A percentile compares a stretch with the other conserved stretches of the same genome.
These are phyloP conservation scores for Standfussiana lucernea DNA, from an alignment of 2,888 invertebrate genomes.

Conservation along the genomic window DNA sequence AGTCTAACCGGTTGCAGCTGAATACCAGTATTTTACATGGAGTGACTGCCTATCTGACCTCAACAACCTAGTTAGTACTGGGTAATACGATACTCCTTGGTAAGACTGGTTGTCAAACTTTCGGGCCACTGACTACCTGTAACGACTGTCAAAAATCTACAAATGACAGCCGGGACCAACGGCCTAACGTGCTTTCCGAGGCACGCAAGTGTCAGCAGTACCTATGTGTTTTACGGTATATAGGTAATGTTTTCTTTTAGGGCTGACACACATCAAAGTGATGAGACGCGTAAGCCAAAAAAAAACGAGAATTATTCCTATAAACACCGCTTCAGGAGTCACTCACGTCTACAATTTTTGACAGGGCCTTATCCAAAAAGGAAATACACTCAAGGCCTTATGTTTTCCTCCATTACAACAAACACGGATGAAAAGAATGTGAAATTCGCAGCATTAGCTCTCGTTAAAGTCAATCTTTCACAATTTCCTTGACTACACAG, in stretches of 20 bases:
- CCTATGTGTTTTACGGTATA: neutral
- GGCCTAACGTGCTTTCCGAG: too few relatives aligned
- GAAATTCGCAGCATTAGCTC: constrained; percentile 41
- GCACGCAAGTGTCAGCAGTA: too few relatives aligned
- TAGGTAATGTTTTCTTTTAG: neutral
- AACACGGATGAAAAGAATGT: constrained; percentile 40
- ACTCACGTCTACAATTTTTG: constrained; percentile 1
- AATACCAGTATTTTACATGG: too few relatives aligned
- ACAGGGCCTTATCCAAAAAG: neutral
- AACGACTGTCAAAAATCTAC: too few relatives aligned
- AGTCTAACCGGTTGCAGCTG: too few relatives aligned
- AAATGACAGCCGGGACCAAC: too few relatives aligned
- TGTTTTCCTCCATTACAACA: constrained; percentile 13
- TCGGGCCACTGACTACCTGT: too few relatives aligned
- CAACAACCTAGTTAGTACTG: too few relatives aligned
- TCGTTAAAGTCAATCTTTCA: constrained; percentile 66
- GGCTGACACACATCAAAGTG: constrained; percentile 1
- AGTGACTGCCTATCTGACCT: too few relatives aligned
- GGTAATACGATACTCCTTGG: too few relatives aligned
- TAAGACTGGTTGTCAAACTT: too few relatives aligned
- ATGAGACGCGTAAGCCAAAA: neutral
- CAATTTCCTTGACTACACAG: constrained; percentile 69
- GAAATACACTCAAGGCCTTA: constrained; percentile 4
- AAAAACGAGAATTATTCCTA: neutral
- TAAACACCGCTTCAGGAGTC: constrained; percentile 7